Evolutionary conservation across 2,113 vertebrate genomes (phyloP).

Genomic region (Hippocampus barbouri): DNA sequence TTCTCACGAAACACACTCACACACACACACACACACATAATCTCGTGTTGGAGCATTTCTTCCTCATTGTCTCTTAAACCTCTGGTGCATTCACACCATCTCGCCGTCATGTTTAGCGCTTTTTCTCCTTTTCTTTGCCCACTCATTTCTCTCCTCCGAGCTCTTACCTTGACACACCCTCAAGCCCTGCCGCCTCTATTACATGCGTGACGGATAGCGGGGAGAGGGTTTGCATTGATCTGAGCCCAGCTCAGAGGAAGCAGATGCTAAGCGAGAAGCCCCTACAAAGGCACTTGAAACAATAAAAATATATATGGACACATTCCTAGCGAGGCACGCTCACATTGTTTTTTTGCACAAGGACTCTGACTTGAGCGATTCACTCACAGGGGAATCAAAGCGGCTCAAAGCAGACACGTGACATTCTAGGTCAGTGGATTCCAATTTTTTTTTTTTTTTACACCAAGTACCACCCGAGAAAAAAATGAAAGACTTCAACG

Average conservation of each 20-base stretch:
- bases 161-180: conserved; percentile 28
- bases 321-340: neutral
- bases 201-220: conserved; percentile 66
- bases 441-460: neutral
- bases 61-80: conserved; percentile 41
- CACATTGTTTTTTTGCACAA: neutral
- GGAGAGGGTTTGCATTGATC: conserved; percentile 65
- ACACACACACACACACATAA: conserved; percentile 33
- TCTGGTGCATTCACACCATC: conserved; percentile 52
- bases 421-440: neutral
- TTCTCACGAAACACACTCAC: conserved; percentile 29
- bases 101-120: conserved; percentile 47
- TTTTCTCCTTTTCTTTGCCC: conserved; percentile 42
- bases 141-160: conserved; percentile 38
- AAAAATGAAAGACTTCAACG: no score
- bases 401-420: neutral
- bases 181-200: conserved; percentile 53
- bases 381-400: neutral
- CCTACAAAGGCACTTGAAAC: conserved; percentile 29
- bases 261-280: conserved; percentile 56
- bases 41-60: conserved; percentile 48
- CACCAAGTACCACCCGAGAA: neutral
- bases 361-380: neutral
- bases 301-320: neutral
- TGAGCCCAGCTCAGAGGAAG: conserved; percentile 57